phyloP scores from a whole-genome alignment of 2,888 invertebrate genomes.

The Drosophila cyrtoloma region DNA sequence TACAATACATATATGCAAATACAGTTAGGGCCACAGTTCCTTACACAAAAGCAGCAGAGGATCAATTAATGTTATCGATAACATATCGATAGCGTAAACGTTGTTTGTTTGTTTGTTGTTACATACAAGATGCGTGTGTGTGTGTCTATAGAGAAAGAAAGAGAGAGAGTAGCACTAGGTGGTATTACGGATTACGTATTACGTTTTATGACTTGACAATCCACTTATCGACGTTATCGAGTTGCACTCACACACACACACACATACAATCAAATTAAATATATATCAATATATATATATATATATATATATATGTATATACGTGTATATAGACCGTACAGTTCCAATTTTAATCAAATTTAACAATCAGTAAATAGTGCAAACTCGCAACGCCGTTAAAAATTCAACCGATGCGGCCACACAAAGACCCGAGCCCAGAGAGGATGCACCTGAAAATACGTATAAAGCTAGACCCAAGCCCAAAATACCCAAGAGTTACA shows the following conservation, averaged over 20 bases:
- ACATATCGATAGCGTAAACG: constrained; percentile 16
- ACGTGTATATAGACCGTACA: constrained; percentile 1
- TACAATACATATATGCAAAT: constrained; percentile 33
- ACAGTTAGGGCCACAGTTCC: constrained; percentile 40
- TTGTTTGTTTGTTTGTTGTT: constrained; percentile 38
- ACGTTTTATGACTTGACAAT: constrained; percentile 49
- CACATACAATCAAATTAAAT: neutral
- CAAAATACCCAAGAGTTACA: constrained; percentile 61
- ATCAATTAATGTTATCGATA: constrained; percentile 18
- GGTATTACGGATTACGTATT: constrained; percentile 39
- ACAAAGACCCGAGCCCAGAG: constrained; percentile 46
- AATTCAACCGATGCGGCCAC: constrained; percentile 33
- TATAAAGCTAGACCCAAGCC: constrained; percentile 76
- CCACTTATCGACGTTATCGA: constrained; percentile 55
- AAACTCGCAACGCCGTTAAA: constrained; percentile 53
- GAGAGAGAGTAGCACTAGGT: constrained; percentile 34
- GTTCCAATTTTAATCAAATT: constrained; percentile 27
- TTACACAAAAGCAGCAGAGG: constrained; percentile 52
- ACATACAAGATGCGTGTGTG: constrained; percentile 70
- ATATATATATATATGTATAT: neutral
- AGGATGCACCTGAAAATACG: constrained; percentile 74
- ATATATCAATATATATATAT: neutral
- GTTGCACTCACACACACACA: constrained; percentile 29
- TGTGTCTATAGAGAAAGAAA: constrained; percentile 12
- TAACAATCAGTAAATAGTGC: constrained; percentile 4